phyloP scores from a whole-genome alignment of 2,797 vertebrate genomes.

The Chelon auratus region DNA sequence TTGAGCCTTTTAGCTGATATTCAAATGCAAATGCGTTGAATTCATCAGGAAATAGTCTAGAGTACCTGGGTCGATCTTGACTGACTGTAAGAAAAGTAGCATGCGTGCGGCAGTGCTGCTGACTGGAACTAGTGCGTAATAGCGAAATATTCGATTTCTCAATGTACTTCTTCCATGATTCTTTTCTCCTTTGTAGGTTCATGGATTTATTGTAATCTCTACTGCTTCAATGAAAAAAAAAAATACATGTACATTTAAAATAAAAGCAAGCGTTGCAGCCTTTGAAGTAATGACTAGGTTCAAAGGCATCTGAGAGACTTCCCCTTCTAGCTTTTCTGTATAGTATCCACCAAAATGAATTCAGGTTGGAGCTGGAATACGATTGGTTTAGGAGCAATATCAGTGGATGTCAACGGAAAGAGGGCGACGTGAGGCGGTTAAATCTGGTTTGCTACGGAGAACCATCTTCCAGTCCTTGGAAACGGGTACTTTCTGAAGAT shows the following conservation, averaged over 20 bases:
- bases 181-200: background rate
- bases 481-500: no score
- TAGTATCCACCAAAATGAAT: no score
- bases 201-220: background rate
- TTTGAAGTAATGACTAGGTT: background rate
- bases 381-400: no score
- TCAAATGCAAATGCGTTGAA: constrained; percentile 18
- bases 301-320: background rate
- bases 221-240: no score
- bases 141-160: constrained; percentile 26
- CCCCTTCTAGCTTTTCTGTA: background rate
- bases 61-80: background rate
- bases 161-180: constrained; percentile 14
- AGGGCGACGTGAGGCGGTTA: background rate
- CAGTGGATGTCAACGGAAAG: no score
- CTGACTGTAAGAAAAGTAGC: constrained; percentile 1
- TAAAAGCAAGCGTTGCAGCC: no score
- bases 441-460: background rate
- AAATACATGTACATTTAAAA: no score
- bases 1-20: background rate
- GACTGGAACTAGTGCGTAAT: constrained; percentile 25
- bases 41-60: constrained; percentile 14
- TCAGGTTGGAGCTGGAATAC: no score
- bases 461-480: no score
- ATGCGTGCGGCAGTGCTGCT: background rate